Evolutionary conservation across 2,888 invertebrate species (phyloP).

Genomic region (Melieria omissa): DNA sequence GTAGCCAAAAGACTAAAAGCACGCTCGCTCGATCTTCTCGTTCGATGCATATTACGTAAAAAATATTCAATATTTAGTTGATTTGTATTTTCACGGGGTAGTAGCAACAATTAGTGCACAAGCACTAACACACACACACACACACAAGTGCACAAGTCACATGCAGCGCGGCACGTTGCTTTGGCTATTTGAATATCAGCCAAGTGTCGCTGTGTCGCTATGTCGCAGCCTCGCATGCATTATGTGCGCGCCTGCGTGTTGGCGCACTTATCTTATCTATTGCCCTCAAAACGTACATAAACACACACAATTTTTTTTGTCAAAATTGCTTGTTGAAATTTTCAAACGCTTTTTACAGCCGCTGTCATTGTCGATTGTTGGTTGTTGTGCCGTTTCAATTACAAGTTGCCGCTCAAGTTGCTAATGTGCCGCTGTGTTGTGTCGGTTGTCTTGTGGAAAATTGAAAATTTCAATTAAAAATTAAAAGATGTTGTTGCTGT

Average conservation of each 20-base stretch:
- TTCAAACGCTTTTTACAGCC: background rate
- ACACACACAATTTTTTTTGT: background rate
- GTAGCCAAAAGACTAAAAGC: slow-evolving; percentile 16
- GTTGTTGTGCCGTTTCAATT: background rate
- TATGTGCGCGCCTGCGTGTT: no score
- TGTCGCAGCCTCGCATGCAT: no score
- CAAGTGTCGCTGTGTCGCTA: no score
- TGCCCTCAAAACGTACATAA: no score
- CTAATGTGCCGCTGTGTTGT: background rate
- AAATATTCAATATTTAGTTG: background rate
- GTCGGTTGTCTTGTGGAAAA: no score
- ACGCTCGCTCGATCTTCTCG: background rate
- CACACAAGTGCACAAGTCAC: background rate
- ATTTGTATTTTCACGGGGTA: background rate
- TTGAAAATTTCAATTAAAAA: no score
- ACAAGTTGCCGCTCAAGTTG: background rate
- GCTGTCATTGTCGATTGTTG: no score
- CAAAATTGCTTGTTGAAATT: background rate
- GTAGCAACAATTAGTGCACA: background rate
- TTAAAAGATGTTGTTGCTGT: no score
- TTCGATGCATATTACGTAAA: background rate
- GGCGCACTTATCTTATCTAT: background rate
- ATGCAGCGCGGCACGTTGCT: background rate
- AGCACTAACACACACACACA: background rate
- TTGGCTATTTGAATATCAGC: background rate